phyloP scores from a whole-genome alignment of 2,113 vertebrate genomes.

The Syrrhaptes paradoxus region DNA sequence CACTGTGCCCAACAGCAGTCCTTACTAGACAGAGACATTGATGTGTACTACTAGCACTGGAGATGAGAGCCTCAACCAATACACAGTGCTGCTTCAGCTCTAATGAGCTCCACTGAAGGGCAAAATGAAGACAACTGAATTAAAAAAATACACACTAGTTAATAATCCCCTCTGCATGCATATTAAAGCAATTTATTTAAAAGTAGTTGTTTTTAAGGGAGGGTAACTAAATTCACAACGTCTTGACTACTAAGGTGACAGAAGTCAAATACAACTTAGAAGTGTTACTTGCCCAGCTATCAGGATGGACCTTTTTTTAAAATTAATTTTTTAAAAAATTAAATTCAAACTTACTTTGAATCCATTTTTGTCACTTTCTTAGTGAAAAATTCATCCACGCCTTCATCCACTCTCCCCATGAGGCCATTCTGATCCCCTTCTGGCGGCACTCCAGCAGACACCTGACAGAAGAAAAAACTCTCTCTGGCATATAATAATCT shows the following conservation, averaged over 20 bases:
- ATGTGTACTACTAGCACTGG: not conserved
- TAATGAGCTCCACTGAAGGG: not conserved
- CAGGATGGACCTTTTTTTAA: not conserved
- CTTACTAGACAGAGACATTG: not conserved
- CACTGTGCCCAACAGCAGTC: not conserved
- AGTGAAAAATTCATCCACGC: conserved; percentile 97
- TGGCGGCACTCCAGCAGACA: conserved; percentile 77
- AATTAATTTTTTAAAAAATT: not conserved
- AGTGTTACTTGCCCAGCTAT: not conserved
- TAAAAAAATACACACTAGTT: not conserved
- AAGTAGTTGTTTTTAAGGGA: not conserved
- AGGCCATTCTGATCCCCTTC: conserved; percentile 96
- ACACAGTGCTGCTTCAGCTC: not conserved
- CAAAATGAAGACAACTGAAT: not conserved
- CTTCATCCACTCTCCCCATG: conserved; percentile 95
- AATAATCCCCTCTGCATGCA: not conserved
- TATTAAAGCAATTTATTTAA: not conserved
- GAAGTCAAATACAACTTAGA: not conserved
- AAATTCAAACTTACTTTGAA: conserved; percentile 78
- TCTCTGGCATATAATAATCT: not conserved
- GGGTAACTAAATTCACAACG: not conserved
- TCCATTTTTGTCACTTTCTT: conserved; percentile 95
- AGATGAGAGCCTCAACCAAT: not conserved
- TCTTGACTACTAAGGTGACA: not conserved
- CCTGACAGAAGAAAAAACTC: conserved; percentile 72